A percentile compares a stretch with the other conserved stretches of the same genome.
Evolutionary conservation across 2,888 invertebrate species (phyloP).

Genomic region (Philonicus albiceps): DNA sequence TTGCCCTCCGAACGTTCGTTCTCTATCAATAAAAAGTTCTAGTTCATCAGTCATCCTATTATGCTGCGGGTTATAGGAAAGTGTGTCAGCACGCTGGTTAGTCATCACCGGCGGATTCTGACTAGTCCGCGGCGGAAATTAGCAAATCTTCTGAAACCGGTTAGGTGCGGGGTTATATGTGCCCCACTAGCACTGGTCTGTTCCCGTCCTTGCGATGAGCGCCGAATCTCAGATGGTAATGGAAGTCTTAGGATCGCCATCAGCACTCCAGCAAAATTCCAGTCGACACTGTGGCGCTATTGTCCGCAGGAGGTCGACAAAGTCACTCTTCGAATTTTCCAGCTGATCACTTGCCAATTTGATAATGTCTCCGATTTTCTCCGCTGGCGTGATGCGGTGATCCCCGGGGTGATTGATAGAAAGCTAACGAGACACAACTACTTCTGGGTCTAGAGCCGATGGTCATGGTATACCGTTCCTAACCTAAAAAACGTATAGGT

Average conservation of each 20-base stretch:
- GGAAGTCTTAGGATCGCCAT: not conserved
- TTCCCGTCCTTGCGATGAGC: not conserved
- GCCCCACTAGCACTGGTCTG: not conserved
- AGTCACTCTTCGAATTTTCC: not conserved
- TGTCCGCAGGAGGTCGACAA: not conserved
- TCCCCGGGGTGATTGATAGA: conserved; percentile 8
- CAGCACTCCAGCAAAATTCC: not conserved
- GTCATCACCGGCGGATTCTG: not conserved
- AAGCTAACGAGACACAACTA: not conserved
- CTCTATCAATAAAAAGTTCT: not conserved
- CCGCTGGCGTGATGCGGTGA: not conserved
- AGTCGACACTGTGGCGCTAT: not conserved
- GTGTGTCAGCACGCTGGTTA: conserved; percentile 16
- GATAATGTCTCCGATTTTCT: not conserved
- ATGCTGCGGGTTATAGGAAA: conserved; percentile 11
- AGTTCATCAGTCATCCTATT: conserved; percentile 6
- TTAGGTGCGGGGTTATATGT: not conserved
- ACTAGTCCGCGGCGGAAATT: not conserved
- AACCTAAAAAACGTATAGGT: conserved; percentile 35
- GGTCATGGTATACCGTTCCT: conserved; percentile 20
- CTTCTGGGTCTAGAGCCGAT: not conserved
- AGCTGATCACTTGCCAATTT: not conserved
- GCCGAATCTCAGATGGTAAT: not conserved
- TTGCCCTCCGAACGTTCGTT: not conserved
- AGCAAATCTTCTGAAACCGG: conserved; percentile 4